These are phyloP conservation scores for Myopa tessellatipennis DNA, from an alignment of 2,888 invertebrate species.

Conservation along the genomic window DNA sequence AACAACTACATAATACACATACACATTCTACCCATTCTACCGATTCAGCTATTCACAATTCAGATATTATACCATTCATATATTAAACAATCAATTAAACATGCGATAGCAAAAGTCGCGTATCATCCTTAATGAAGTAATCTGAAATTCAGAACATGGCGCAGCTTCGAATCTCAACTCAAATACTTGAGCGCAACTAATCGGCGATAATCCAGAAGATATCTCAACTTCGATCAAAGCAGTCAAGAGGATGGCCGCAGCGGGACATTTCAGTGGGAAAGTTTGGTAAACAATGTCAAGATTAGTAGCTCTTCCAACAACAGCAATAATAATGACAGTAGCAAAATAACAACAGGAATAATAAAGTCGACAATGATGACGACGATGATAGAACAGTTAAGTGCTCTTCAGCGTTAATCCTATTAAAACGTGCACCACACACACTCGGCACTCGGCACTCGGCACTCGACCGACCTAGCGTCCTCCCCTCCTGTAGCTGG, in stretches of 20 bases:
- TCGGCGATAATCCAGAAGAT: constrained; percentile 45
- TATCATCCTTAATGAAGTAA: neutral
- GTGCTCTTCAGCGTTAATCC: constrained; percentile 66
- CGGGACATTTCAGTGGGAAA: constrained; percentile 60
- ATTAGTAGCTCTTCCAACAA: constrained; percentile 37
- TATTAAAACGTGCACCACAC: constrained; percentile 60
- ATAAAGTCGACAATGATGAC: constrained; percentile 21
- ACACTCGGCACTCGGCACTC: constrained; percentile 17
- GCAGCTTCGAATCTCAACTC: neutral
- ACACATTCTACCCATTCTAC: no score
- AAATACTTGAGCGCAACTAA: constrained; percentile 53
- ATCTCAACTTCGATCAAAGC: constrained; percentile 5
- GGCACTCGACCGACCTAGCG: neutral
- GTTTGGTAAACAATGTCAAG: constrained; percentile 60
- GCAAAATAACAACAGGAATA: constrained; percentile 3
- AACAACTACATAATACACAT: no score
- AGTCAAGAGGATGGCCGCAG: constrained; percentile 46
- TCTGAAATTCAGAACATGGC: neutral
- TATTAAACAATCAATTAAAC: neutral
- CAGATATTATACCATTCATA: no score
- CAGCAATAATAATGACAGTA: constrained; percentile 19
- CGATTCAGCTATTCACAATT: no score
- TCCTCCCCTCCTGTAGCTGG: no score
- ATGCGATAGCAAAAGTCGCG: neutral
- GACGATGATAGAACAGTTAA: constrained; percentile 55